phyloP scores from a whole-genome alignment of 1,140 invertebrate genomes.

The Eciton burchellii region DNA sequence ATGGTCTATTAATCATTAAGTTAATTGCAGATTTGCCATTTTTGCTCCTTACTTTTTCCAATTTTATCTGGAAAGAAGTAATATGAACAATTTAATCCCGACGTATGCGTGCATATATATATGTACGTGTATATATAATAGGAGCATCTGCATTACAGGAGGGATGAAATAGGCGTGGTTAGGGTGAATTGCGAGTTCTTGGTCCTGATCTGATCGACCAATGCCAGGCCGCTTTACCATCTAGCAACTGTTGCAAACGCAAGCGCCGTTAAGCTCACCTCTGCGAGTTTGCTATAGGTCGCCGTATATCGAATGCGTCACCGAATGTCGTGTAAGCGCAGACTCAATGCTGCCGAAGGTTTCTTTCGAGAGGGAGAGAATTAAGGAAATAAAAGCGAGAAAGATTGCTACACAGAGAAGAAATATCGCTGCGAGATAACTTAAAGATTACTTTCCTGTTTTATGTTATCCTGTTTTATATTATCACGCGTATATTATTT shows the following conservation, averaged over 20 bases:
- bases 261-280: conserved; percentile 73
- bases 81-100: background rate
- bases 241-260: conserved; percentile 80
- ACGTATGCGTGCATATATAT: background rate
- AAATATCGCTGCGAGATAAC: too few species aligned
- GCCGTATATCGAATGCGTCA: conserved; percentile 15
- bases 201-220: conserved; percentile 70
- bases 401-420: too few species aligned
- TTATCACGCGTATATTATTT: too few species aligned
- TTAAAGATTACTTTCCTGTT: too few species aligned
- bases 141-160: background rate
- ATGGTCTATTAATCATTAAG: background rate
- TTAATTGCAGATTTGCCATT: background rate
- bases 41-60: background rate
- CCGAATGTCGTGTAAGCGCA: conserved; percentile 61
- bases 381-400: background rate
- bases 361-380: background rate
- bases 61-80: background rate
- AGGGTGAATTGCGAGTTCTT: conserved; percentile 59
- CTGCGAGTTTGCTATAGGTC: conserved; percentile 65
- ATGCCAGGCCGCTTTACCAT: conserved; percentile 59
- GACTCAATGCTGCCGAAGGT: conserved; percentile 52
- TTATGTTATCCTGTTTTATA: too few species aligned
- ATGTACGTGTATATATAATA: background rate
- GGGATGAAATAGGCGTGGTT: conserved; percentile 75